Base-by-base conservation (phyloP, 1,140 invertebrate genomes). In the Caenorhabditis remanei region DNA sequence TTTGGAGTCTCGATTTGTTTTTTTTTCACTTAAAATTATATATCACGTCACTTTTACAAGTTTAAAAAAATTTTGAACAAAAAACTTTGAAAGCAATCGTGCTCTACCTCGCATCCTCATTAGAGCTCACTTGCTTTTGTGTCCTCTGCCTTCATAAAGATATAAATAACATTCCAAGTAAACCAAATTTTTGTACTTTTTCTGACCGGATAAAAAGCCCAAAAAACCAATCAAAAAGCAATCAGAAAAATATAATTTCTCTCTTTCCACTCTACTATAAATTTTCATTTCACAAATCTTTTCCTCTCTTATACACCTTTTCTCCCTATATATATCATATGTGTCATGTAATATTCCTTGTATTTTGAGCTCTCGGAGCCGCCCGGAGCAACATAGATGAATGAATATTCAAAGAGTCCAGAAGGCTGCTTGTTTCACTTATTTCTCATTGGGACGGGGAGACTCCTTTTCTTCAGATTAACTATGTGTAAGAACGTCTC, bases 231-330 rank as follows among this genome's bases (percentile, higher is more conserved):
- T 63, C 61, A 32, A 63, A 63, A 63, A 63, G 21, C 24, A 63
- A 63, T 63, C 61, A 63, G 61, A 63, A 63, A 63, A 32, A 8
- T 63, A 63, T 63, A 63, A 32, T 63, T 21, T 32, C 21, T 32
- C 7, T 63, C 61, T 32, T 32, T 32, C 32, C 32, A 32, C 32
- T 58, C 55, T 3, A 58, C 55, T 58, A 63, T 14, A 63, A 13
- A 32, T 13, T 63, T 40, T 32, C 24, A 16, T 16, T 16, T 50
- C 16, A 53, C 16, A 53, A 53, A 11, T 53, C n/a, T 63, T 63
- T 63, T 32, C 61, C 7, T 21, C 2, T 58, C n/a, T n/a, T 21
- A 32, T 40, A 13, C 16, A 53, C 11, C 50, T 21, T 13, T 14
- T 13, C 7, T 32, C 58, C 61, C 19, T n/a, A 4, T 58, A 63